Evolutionary conservation across 2,888 invertebrate species (phyloP).

Genomic region (Villa cingulata): DNA sequence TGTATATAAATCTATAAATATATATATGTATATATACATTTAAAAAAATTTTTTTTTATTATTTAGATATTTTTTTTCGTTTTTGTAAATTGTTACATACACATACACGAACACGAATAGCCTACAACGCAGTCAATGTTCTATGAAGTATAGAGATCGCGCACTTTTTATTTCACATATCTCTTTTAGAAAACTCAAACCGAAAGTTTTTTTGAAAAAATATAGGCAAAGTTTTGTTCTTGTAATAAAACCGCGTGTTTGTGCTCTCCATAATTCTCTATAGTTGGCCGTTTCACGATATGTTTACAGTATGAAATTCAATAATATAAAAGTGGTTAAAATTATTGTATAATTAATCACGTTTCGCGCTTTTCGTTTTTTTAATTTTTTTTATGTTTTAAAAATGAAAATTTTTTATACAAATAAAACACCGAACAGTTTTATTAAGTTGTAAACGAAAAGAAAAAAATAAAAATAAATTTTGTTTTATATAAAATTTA

Average conservation of each 20-base stretch:
- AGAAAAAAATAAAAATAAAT: too few species aligned
- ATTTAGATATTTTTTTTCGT: too few species aligned
- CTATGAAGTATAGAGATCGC: neutral
- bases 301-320: too few species aligned
- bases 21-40: too few species aligned
- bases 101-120: neutral
- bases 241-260: neutral
- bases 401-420: too few species aligned
- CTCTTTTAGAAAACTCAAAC: neutral
- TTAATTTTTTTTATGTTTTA: too few species aligned
- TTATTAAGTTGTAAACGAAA: too few species aligned
- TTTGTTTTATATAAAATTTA: too few species aligned
- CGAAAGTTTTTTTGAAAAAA: neutral
- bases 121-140: neutral
- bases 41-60: too few species aligned
- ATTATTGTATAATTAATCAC: neutral
- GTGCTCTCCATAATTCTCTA: neutral
- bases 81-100: too few species aligned
- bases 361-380: neutral
- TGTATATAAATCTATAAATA: too few species aligned
- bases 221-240: neutral
- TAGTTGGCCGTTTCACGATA: neutral
- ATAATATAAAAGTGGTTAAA: neutral
- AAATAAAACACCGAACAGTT: too few species aligned
- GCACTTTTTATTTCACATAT: neutral